phyloP scores from a whole-genome alignment of 1,140 invertebrate species.

The Sarcophaga peregrina region DNA sequence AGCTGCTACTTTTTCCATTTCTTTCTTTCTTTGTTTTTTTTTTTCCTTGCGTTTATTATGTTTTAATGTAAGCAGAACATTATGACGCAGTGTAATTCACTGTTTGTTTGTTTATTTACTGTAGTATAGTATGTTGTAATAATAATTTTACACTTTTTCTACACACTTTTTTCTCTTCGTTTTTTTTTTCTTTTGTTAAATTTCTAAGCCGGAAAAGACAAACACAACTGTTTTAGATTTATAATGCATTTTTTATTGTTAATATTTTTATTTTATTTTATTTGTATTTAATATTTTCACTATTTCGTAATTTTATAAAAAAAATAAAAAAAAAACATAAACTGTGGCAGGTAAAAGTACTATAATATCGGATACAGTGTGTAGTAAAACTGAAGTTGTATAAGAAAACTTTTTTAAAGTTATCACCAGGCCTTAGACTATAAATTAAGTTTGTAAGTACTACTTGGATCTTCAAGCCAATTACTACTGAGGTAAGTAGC shows the following conservation, averaged over 20 bases:
- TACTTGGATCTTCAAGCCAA: no score
- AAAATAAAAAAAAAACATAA: background rate
- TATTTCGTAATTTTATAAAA: background rate
- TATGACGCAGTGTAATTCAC: background rate
- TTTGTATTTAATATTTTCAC: constrained; percentile 9
- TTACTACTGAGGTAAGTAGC: no score
- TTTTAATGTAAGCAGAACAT: constrained; percentile 7
- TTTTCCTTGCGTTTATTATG: background rate
- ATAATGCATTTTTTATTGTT: constrained; percentile 12
- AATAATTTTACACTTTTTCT: background rate
- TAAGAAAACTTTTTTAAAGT: no score
- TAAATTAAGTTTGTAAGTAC: no score
- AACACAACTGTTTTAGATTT: background rate
- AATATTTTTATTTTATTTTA: background rate
- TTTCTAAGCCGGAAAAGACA: constrained; percentile 13
- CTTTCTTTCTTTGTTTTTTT: background rate
- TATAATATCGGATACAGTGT: no score
- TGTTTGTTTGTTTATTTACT: no score
- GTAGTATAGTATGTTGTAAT: background rate
- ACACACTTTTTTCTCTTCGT: no score
- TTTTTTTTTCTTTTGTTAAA: background rate
- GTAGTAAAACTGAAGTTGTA: no score
- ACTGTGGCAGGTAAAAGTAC: no score
- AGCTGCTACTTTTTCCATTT: no score
- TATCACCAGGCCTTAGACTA: no score